Evolutionary conservation across 53 echinoderm and acorn worm genomes (phyloP).

Genomic region (Paracentrotus lividus): DNA sequence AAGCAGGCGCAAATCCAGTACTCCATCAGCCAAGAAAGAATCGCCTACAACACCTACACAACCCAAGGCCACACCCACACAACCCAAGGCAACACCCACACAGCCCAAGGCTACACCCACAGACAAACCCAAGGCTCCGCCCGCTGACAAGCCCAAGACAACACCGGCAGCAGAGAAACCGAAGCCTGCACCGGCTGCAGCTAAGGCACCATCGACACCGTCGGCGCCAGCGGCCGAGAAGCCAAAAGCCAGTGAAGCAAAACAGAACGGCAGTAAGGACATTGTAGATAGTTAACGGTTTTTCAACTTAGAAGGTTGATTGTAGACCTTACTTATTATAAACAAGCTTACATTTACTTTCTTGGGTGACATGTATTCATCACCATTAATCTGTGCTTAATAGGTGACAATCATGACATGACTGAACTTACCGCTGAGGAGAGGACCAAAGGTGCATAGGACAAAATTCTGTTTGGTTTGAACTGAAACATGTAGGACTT

Average conservation of each 20-base stretch:
- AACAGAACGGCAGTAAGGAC: conserved; percentile 70
- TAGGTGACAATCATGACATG: too few relatives aligned
- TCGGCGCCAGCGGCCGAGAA: conserved; percentile 38
- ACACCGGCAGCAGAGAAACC: conserved; percentile 42
- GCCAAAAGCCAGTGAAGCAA: conserved; percentile 68
- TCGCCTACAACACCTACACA: conserved; percentile 28
- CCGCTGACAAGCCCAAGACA: conserved; percentile 50
- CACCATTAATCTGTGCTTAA: too few relatives aligned
- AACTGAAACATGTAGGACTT: too few relatives aligned
- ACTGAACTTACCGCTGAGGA: too few relatives aligned
- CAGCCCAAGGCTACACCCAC: neutral
- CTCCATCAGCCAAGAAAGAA: conserved; percentile 57
- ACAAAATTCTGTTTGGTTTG: too few relatives aligned
- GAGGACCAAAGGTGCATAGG: too few relatives aligned
- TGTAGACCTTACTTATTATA: too few relatives aligned
- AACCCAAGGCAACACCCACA: conserved; percentile 10
- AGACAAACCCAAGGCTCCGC: conserved; percentile 53
- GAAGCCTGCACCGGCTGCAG: conserved; percentile 19
- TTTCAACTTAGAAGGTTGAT: too few relatives aligned
- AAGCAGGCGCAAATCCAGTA: conserved; percentile 47
- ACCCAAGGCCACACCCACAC: conserved; percentile 27
- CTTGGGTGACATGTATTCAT: too few relatives aligned
- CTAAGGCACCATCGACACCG: conserved; percentile 26
- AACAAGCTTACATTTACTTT: too few relatives aligned
- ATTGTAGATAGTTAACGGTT: too few relatives aligned